Conservation (phyloP, 2,797 vertebrate species). For the Diplodus sargus region DNA sequence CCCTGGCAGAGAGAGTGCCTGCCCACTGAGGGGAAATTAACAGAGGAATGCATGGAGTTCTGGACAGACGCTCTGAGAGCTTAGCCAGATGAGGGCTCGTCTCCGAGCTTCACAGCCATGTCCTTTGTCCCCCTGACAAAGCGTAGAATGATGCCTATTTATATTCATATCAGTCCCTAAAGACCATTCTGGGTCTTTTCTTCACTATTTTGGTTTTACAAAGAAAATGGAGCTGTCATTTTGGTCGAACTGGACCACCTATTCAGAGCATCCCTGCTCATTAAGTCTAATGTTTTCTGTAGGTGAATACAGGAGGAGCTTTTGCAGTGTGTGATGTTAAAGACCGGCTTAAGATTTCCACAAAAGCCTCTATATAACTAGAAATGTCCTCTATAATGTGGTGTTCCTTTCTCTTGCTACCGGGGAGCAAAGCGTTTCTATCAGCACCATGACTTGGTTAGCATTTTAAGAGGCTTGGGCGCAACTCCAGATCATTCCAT, state of each 20-base stretch:
- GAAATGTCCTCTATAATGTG: neutral
- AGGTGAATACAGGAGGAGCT: slow-evolving; percentile 6
- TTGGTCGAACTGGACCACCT: slow-evolving; percentile 64
- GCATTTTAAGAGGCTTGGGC: slow-evolving; percentile 68
- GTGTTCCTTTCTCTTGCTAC: slow-evolving; percentile 24
- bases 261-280: slow-evolving; percentile 37
- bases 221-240: slow-evolving; percentile 72
- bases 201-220: slow-evolving; percentile 44
- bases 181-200: slow-evolving; percentile 48
- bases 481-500: slow-evolving; percentile 62
- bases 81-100: slow-evolving; percentile 77
- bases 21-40: slow-evolving; percentile 79
- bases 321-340: slow-evolving; percentile 29
- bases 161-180: slow-evolving; percentile 69
- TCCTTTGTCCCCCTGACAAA: slow-evolving; percentile 76
- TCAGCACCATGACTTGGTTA: slow-evolving; percentile 48
- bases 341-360: slow-evolving; percentile 18
- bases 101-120: slow-evolving; percentile 67
- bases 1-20: slow-evolving; percentile 64
- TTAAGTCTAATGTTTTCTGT: slow-evolving; percentile 18
- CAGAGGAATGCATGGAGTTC: slow-evolving; percentile 78
- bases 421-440: slow-evolving; percentile 17
- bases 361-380: slow-evolving; percentile 9
- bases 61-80: slow-evolving; percentile 73
- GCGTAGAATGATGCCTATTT: slow-evolving; percentile 68